phyloP scores from a whole-genome alignment of 1,140 invertebrate genomes.

The Aricia agestis region DNA sequence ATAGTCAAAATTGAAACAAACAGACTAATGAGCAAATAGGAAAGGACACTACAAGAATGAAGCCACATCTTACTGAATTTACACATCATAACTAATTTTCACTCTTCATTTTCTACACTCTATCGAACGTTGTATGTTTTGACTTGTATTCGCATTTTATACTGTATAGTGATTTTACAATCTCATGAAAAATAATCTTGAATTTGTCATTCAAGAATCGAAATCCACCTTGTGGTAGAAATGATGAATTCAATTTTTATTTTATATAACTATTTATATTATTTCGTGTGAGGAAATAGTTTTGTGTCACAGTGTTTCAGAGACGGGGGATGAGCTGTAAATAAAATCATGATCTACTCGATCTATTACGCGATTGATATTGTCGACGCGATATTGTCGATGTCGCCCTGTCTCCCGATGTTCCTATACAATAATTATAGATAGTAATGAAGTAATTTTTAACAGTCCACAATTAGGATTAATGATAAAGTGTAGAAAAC shows the following conservation, averaged over 20 bases:
- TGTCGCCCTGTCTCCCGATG: conserved; percentile 43
- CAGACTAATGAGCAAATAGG: no score
- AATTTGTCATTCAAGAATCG: background rate
- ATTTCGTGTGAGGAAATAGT: conserved; percentile 14
- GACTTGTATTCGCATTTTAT: conserved; percentile 17
- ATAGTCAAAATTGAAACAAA: no score
- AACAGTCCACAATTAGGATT: conserved; percentile 57
- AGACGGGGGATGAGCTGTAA: background rate
- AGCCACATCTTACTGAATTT: conserved; percentile 64
- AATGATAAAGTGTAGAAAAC: conserved; percentile 74
- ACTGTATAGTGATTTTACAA: conserved; percentile 7
- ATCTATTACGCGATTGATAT: conserved; percentile 4
- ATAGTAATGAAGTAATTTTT: conserved; percentile 58
- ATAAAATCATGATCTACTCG: conserved; percentile 21
- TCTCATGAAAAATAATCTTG: conserved; percentile 14
- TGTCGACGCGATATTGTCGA: conserved; percentile 29
- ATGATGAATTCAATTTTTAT: conserved; percentile 19
- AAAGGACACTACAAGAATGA: conserved; percentile 1
- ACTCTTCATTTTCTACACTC: conserved; percentile 69
- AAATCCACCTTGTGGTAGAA: background rate
- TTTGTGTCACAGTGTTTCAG: conserved; percentile 14
- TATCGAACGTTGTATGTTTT: conserved; percentile 57
- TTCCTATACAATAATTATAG: conserved; percentile 63
- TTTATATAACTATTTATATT: conserved; percentile 16
- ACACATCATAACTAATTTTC: conserved; percentile 35